phyloP scores from a whole-genome alignment of 1,140 invertebrate genomes.

The Atta colombica region DNA sequence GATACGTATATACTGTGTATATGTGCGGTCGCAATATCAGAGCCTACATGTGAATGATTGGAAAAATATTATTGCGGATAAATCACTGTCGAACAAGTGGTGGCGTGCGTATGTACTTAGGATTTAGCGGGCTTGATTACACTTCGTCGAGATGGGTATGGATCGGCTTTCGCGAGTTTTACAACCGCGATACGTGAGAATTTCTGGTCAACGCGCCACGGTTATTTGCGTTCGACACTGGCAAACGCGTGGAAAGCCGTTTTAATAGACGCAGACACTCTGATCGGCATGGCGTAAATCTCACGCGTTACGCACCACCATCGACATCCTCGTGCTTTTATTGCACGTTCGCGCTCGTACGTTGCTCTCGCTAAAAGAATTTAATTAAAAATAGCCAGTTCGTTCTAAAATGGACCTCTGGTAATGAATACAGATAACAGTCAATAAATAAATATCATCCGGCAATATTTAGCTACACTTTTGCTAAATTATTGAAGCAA shows the following conservation, averaged over 20 bases:
- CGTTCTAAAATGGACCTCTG: background rate
- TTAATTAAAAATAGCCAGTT: conserved; percentile 55
- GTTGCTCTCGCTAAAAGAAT: conserved; percentile 42
- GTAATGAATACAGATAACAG: conserved; percentile 26
- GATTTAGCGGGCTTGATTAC: conserved; percentile 62
- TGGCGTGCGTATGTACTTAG: conserved; percentile 46
- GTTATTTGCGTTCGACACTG: conserved; percentile 51
- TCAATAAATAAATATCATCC: conserved; percentile 25
- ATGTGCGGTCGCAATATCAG: background rate
- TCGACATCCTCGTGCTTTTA: conserved; percentile 16
- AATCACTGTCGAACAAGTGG: conserved; percentile 53
- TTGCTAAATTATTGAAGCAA: conserved; percentile 3
- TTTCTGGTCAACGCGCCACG: conserved; percentile 43
- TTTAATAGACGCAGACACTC: conserved; percentile 54
- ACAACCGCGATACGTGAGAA: conserved; percentile 56
- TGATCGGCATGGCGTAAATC: conserved; percentile 47
- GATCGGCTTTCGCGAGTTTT: conserved; percentile 58
- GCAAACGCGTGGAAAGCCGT: conserved; percentile 47
- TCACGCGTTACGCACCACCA: conserved; percentile 37
- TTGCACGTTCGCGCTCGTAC: conserved; percentile 4
- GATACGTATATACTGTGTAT: background rate
- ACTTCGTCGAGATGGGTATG: conserved; percentile 48
- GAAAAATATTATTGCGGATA: conserved; percentile 65
- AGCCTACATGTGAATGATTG: background rate
- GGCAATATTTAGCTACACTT: background rate